phyloP scores from a whole-genome alignment of 2,797 vertebrate species.

The Pogoniulus pusillus region DNA sequence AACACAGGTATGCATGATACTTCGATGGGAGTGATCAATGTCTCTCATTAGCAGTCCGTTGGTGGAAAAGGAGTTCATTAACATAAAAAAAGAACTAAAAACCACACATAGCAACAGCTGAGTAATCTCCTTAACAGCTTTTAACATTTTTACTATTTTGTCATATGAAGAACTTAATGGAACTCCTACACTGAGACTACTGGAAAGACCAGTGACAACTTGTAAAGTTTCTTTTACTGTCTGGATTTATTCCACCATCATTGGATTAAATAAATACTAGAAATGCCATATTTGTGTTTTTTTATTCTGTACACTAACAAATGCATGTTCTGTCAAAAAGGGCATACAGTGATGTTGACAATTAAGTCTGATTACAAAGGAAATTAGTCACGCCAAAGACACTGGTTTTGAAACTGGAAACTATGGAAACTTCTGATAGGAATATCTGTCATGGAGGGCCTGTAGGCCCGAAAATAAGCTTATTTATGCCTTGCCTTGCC shows the following conservation, averaged over 20 bases:
- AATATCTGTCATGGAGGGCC: no score
- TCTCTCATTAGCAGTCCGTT: not conserved
- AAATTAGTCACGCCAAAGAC: not conserved
- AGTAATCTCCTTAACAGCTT: not conserved
- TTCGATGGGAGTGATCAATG: not conserved
- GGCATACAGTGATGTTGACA: not conserved
- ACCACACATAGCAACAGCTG: not conserved
- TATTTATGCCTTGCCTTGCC: no score
- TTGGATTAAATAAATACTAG: not conserved
- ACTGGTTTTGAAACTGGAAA: not conserved
- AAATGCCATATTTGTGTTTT: not conserved
- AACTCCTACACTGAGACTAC: not conserved
- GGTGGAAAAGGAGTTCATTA: not conserved
- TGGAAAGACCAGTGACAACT: not conserved
- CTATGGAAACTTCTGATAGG: not conserved
- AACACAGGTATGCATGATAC: not conserved
- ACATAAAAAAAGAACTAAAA: not conserved
- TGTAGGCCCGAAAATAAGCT: no score
- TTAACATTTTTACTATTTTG: not conserved
- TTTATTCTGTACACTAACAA: not conserved
- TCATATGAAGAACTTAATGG: not conserved
- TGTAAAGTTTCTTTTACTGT: not conserved
- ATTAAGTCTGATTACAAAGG: not conserved
- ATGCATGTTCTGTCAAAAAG: not conserved
- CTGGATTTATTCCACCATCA: not conserved